phyloP scores from a whole-genome alignment of 2,113 vertebrate genomes.

The Lamprotornis superbus region DNA sequence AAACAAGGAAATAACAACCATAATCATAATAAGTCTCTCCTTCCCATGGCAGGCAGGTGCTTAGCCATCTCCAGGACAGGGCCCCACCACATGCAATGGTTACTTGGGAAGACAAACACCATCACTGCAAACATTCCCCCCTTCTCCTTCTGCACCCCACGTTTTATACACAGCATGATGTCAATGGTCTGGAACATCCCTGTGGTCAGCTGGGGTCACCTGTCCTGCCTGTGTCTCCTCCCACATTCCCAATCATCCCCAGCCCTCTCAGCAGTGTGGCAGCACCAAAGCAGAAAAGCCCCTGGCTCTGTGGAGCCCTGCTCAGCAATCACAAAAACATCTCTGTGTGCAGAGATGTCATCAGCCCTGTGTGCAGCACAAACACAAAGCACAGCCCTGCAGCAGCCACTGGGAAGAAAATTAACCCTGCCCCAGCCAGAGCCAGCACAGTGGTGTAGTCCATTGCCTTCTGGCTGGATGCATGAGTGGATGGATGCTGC shows the following conservation, averaged over 20 bases:
- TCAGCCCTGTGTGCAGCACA: not conserved
- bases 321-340: not conserved
- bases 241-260: not conserved
- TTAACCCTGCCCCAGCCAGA: not conserved
- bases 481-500: fast-evolving
- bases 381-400: not conserved
- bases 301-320: not conserved
- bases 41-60: not conserved
- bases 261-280: not conserved
- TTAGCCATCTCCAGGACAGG: not conserved
- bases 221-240: not conserved
- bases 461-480: not conserved
- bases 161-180: not conserved
- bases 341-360: not conserved
- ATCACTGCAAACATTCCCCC: fast-evolving
- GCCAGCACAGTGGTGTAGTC: not conserved
- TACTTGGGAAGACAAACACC: not conserved
- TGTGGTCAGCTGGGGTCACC: not conserved
- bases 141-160: not conserved
- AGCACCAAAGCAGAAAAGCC: not conserved
- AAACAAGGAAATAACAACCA: not conserved
- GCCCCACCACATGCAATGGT: too few relatives aligned
- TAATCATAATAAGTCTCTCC: too few relatives aligned
- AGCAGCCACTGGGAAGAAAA: not conserved
- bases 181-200: not conserved